Percentiles rank a stretch among this genome's conserved stretches.
phyloP scores from a whole-genome alignment of 1,140 invertebrate species.

The Doryteuthis pealeii region DNA sequence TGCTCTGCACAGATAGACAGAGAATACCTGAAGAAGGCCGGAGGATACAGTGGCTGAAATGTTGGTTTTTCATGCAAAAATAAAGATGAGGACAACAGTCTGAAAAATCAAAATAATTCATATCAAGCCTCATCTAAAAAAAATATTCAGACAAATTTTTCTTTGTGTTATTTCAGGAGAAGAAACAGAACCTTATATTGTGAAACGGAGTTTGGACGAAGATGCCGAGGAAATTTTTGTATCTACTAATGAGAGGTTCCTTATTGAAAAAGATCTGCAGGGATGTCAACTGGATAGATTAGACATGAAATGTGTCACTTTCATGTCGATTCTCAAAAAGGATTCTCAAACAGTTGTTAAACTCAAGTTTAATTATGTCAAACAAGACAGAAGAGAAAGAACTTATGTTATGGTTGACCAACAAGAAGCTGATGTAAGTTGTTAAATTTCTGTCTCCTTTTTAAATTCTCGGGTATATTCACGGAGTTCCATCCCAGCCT shows the following conservation, averaged over 20 bases:
- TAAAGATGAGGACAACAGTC: too few species aligned
- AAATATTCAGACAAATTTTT: too few species aligned
- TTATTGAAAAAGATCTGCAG: conserved; percentile 46
- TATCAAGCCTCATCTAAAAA: too few species aligned
- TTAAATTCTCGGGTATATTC: too few species aligned
- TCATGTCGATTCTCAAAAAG: conserved; percentile 9
- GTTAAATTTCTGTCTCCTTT: conserved; percentile 3
- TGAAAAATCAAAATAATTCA: too few species aligned
- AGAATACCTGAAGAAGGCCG: too few species aligned
- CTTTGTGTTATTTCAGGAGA: conserved; percentile 27
- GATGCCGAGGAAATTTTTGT: conserved; percentile 36
- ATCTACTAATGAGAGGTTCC: conserved; percentile 38
- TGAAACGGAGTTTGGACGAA: conserved; percentile 30
- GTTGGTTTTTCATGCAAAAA: too few species aligned
- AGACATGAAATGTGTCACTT: conserved; percentile 38
- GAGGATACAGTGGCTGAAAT: too few species aligned
- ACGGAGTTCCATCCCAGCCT: too few species aligned
- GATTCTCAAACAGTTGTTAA: conserved; percentile 17
- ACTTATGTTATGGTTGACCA: conserved; percentile 44
- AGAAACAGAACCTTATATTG: conserved; percentile 48
- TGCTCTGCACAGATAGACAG: too few species aligned
- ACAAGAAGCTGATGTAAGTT: conserved; percentile 30
- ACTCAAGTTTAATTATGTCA: conserved; percentile 43
- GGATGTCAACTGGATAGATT: conserved; percentile 30
- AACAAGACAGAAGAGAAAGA: conserved; percentile 38